Base-by-base conservation (phyloP, 2,113 vertebrate species). In the Globicephala melas region DNA sequence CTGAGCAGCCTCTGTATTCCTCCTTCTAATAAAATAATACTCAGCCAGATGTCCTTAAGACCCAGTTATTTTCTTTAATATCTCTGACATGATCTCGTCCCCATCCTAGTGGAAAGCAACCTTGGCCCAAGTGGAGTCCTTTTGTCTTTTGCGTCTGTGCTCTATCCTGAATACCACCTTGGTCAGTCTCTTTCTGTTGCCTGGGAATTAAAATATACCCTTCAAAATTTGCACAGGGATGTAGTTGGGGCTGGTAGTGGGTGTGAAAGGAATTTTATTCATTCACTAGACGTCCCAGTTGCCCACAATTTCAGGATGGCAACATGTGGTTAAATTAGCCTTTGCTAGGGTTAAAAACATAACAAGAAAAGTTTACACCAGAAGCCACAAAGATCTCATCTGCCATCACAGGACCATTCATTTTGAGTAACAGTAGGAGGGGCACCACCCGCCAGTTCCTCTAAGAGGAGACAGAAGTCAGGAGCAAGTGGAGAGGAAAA, bases 231-330 rank as follows among this genome's bases (percentile, higher is more conserved):
- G 23, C 38, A 21, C 26, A 47, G 68, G 38, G 73, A n/a, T 6
- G 25, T 74, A 13, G 23, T 18, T 65, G 58, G 63, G 17, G 31
- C 33, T 94, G 53, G 58, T 74, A 9, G 80, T 5, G 7, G 11
- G 17, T 11, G 63, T 2, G 20, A 73, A 82, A 76, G 74, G 55
- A 68, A 82, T 44, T 60, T 91, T 6, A 60, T 88, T 77, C n/a
- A 71, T 88, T 81, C n/a, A 65, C 28, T 71, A 73, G 26, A 70
- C 83, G 36, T 53, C 47, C 14, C 53, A 91, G 20, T 89, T 28
- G 53, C 41, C 28, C 82, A 5, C 55, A 70, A 91, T 96, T 96
- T 95, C 67, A 81, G 96, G n/a, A 23, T n/a, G 67, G 81, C 9
- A 53, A 12, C 41, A 36, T 81, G 50, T 55, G 71, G 44, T 90